These are phyloP conservation scores for Limnephilus marmoratus DNA, from an alignment of 2,888 invertebrate species.

Conservation along the genomic window DNA sequence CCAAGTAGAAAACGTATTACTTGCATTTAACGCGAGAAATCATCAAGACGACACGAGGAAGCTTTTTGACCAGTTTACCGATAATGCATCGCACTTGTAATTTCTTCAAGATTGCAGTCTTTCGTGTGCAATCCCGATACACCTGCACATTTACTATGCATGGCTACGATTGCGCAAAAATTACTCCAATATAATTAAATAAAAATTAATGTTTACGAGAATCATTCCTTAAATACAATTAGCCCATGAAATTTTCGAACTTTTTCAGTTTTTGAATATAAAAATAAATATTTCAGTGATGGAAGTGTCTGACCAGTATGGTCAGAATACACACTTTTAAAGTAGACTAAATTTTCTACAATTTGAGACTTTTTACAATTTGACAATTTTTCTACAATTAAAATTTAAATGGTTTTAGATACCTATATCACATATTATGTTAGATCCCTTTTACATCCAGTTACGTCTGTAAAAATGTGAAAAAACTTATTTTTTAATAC, in stretches of 20 bases:
- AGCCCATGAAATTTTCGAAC: neutral
- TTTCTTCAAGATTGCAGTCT: neutral
- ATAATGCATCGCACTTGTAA: neutral
- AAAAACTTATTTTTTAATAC: no score
- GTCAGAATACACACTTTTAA: no score
- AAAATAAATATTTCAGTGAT: no score
- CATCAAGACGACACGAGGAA: neutral
- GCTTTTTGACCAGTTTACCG: neutral
- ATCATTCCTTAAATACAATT: neutral
- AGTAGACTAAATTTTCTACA: no score
- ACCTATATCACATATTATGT: no score
- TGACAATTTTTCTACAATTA: no score
- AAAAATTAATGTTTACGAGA: neutral
- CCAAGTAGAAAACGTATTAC: neutral
- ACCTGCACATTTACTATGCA: neutral
- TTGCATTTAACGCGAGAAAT: neutral
- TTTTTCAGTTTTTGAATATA: no score
- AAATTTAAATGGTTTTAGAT: no score
- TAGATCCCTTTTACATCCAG: no score
- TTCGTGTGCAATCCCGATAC: neutral
- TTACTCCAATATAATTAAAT: neutral
- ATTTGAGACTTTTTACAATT: no score
- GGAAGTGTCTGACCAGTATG: no score
- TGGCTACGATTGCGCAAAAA: neutral
- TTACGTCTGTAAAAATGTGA: no score